A percentile compares a stretch with the other conserved stretches of the same genome.
phyloP scores from a whole-genome alignment of 2,888 invertebrate genomes.

The Gibbula magus region DNA sequence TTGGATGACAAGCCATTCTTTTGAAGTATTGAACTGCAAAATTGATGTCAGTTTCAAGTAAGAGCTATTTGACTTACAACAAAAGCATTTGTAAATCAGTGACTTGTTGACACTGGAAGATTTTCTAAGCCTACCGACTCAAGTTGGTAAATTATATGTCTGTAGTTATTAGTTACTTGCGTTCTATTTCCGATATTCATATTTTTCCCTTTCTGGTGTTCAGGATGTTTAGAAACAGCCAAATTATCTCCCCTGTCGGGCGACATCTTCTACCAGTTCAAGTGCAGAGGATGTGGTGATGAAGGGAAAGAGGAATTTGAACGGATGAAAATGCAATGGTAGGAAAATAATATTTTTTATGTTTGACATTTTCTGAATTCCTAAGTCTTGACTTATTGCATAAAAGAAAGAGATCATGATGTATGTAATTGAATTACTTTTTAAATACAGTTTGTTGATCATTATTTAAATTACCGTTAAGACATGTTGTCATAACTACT shows the following conservation, averaged over 20 bases:
- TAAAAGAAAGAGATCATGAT: too few relatives aligned
- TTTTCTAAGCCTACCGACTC: background rate
- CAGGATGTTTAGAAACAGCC: constrained; percentile 66
- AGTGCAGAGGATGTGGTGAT: constrained; percentile 61
- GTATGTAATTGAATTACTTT: too few relatives aligned
- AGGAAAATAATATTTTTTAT: constrained; percentile 2
- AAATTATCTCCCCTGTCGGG: constrained; percentile 62
- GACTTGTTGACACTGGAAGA: too few relatives aligned
- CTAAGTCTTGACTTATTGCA: too few relatives aligned
- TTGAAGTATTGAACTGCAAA: too few relatives aligned
- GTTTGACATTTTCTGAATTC: background rate
- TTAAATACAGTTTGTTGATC: too few relatives aligned
- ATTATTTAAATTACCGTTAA: too few relatives aligned
- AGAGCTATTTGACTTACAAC: too few relatives aligned
- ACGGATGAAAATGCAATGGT: constrained; percentile 65
- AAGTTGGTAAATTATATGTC: background rate
- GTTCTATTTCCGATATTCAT: background rate
- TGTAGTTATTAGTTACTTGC: background rate
- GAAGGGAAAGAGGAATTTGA: constrained; percentile 59
- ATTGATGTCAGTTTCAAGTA: too few relatives aligned
- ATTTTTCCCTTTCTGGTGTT: constrained; percentile 18
- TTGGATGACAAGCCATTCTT: too few relatives aligned
- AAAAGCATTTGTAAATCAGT: background rate
- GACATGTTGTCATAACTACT: too few relatives aligned
- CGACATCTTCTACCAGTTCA: constrained; percentile 67